A percentile compares a stretch with the other conserved stretches of the same genome.
Conservation (phyloP, 2,888 invertebrate species). For the Temnothorax unifasciatus region DNA sequence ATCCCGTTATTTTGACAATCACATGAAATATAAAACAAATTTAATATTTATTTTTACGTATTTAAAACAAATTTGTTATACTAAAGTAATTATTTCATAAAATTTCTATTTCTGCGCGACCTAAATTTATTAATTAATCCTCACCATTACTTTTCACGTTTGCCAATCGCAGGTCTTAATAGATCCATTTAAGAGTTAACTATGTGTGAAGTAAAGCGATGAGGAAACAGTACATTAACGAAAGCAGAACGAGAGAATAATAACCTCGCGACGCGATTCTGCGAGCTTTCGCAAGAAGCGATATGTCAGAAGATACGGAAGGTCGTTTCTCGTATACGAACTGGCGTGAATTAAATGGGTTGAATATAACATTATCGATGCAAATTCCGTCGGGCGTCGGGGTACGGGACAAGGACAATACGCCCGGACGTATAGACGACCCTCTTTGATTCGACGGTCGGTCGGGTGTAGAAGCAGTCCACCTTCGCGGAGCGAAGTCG, state of each 20-base stretch:
- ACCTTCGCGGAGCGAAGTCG: slow-evolving; percentile 70
- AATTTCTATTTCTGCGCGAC: not conserved
- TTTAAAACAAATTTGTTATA: not conserved
- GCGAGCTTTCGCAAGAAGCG: slow-evolving; percentile 4
- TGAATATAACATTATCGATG: slow-evolving; percentile 24
- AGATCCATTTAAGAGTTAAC: not conserved
- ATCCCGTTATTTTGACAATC: not conserved
- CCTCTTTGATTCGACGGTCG: slow-evolving; percentile 53
- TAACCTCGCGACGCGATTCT: not conserved
- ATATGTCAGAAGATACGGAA: not conserved
- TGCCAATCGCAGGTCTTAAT: not conserved
- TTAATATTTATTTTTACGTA: too few species aligned
- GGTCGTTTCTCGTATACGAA: not conserved
- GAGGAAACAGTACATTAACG: slow-evolving; percentile 7
- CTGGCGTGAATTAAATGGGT: not conserved
- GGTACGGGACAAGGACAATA: slow-evolving; percentile 63
- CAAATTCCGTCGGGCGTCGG: slow-evolving; percentile 14
- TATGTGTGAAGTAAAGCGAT: not conserved
- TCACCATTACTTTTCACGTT: not conserved
- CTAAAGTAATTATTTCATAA: not conserved
- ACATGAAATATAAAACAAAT: not conserved
- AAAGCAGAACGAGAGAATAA: not conserved
- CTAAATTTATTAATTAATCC: slow-evolving; percentile 6
- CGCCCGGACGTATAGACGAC: slow-evolving; percentile 52
- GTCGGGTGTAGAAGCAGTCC: slow-evolving; percentile 66